Percentiles rank a stretch among this genome's conserved stretches.
Evolutionary conservation across 2,797 vertebrate species (phyloP).

Genomic region (Macropus fuliginosus): DNA sequence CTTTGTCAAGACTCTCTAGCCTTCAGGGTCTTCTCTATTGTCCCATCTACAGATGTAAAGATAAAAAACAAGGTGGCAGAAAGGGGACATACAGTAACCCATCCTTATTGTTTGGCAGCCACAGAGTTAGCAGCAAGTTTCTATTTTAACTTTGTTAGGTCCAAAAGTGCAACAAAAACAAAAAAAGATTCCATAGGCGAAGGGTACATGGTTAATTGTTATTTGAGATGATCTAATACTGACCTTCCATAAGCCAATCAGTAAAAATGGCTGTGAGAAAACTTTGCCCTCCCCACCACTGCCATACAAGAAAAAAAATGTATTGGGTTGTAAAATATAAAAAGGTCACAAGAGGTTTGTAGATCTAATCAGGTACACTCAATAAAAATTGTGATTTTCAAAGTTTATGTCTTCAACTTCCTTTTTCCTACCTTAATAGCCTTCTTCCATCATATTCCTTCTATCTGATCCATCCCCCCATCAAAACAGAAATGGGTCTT

Average conservation of each 20-base stretch:
- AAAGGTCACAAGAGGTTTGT: not conserved
- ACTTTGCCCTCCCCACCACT: not conserved
- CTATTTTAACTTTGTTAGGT: not conserved
- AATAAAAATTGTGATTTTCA: not conserved
- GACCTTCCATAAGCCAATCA: slow-evolving; percentile 37
- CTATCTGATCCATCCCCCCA: not conserved
- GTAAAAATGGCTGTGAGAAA: slow-evolving; percentile 32
- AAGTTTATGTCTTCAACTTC: not conserved
- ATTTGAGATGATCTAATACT: not conserved
- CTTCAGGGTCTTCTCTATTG: not conserved
- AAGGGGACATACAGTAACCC: not conserved
- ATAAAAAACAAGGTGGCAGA: not conserved
- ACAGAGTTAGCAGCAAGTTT: not conserved
- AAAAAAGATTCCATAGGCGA: not conserved
- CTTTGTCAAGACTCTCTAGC: slow-evolving; percentile 30
- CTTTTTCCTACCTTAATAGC: not conserved
- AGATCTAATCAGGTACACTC: not conserved
- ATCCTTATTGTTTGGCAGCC: not conserved
- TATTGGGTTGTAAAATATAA: slow-evolving; percentile 31
- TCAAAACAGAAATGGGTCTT: not conserved
- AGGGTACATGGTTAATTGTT: slow-evolving; percentile 5
- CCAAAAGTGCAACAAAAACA: slow-evolving; percentile 3
- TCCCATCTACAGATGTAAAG: not conserved
- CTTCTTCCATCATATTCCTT: not conserved
- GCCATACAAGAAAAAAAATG: slow-evolving; percentile 18